Base-by-base conservation (phyloP, 2,797 vertebrate genomes). In the Characodon lateralis region DNA sequence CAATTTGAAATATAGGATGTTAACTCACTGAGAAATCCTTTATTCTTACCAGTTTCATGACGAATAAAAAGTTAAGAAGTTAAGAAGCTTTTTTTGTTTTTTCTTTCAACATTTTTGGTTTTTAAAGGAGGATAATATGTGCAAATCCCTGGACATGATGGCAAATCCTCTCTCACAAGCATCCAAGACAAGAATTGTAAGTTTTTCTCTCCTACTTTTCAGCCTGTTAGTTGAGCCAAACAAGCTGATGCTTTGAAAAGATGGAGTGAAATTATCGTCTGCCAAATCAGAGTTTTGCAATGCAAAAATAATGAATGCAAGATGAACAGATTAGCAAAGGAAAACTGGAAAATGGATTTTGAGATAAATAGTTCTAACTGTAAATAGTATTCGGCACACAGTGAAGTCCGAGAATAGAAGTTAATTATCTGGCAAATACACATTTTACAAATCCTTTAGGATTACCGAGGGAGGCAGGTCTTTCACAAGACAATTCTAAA, bases 361-460 rank as follows among this genome's bases (percentile, higher is more conserved):
- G 22, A 13, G 63, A 20, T 22, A 66, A 66, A 22, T 41, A 66
- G 18, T 9, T 41, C 26, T 51, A 79, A 81, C 26, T 76, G 66
- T 41, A 31, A 71, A 78, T 24, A 70, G 18, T 22, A 41, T 68
- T 79, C 77, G 9, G 78, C 18, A 39, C n/a, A 69, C 24, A 76
- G 0, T 71, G 7, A 75, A 77, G 73, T 74, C 70, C 63, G 58
- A 74, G 20, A 83, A 83, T 65, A 84, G 68, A 81, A 69, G 28
- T 69, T 78, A 80, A 81, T 87, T 82, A 56, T 50, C 41, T 66
- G 18, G 72, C 31, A 83, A 78, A 80, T 20, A 14, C 43, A 74
- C 24, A 46, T 53, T 41, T 41, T 43, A 13, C 8, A 24, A 12
- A 41, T 66, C 20, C 31, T 22, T 39, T 41, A 10, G 74, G 65